Evolutionary conservation across 2,888 invertebrate genomes (phyloP).

Genomic region (Andricus curvator): DNA sequence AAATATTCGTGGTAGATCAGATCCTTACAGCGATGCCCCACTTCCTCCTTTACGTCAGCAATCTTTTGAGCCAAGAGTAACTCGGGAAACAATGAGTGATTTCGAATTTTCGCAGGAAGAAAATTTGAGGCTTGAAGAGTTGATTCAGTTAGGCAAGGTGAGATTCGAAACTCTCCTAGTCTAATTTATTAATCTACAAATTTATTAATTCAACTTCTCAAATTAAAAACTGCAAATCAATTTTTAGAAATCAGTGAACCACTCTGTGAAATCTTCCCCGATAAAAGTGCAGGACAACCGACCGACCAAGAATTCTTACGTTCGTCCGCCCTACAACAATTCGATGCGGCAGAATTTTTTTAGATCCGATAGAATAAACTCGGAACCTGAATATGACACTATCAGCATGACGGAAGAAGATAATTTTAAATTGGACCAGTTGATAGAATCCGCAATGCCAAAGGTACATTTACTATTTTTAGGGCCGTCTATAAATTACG

Average conservation of each 20-base stretch:
- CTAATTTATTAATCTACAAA: background rate
- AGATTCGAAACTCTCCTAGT: background rate
- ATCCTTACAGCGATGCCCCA: background rate
- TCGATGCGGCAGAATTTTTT: constrained; percentile 52
- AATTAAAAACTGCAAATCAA: background rate
- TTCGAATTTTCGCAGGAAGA: constrained; percentile 79
- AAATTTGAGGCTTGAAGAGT: constrained; percentile 83
- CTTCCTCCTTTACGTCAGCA: constrained; percentile 34
- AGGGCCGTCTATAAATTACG: background rate
- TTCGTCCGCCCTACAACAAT: background rate
- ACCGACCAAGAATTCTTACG: constrained; percentile 41
- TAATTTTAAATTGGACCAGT: constrained; percentile 84
- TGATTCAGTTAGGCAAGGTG: constrained; percentile 83
- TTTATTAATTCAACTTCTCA: too few relatives aligned
- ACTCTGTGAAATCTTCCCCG: constrained; percentile 26
- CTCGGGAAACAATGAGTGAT: constrained; percentile 1
- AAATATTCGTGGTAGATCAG: constrained; percentile 13
- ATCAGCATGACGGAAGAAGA: constrained; percentile 81
- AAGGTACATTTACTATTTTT: constrained; percentile 75
- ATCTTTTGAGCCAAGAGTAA: background rate
- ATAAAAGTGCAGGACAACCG: constrained; percentile 12
- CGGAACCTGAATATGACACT: constrained; percentile 80
- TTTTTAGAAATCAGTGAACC: constrained; percentile 25
- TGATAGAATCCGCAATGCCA: constrained; percentile 84
- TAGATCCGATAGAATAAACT: constrained; percentile 70